A percentile compares a stretch with the other conserved stretches of the same genome.
phyloP scores from a whole-genome alignment of 2,797 vertebrate genomes.

The Argya squamiceps region DNA sequence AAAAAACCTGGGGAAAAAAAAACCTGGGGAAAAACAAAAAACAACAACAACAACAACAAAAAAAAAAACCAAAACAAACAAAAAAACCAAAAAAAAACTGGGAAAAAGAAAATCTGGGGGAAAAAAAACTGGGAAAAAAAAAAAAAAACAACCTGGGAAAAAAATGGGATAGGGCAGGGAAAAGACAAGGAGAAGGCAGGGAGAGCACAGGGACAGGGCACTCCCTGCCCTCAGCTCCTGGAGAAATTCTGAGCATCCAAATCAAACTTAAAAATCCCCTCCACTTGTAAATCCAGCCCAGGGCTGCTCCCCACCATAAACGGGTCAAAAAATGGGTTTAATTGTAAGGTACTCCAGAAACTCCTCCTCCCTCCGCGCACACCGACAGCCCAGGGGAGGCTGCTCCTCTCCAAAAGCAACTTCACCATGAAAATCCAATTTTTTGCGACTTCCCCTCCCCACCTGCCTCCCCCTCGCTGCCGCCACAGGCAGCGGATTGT shows the following conservation, averaged over 20 bases:
- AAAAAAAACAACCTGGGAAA: background rate
- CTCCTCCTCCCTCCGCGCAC: background rate
- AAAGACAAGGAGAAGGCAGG: background rate
- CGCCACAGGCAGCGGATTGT: background rate
- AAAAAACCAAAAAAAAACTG: background rate
- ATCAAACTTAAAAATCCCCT: background rate
- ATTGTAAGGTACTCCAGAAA: background rate
- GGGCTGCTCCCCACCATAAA: background rate
- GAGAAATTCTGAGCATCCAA: background rate
- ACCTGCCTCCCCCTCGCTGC: background rate
- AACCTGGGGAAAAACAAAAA: background rate
- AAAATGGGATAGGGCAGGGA: background rate
- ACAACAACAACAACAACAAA: no score
- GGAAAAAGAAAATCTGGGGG: background rate
- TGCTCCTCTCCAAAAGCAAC: background rate
- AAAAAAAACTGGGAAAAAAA: background rate
- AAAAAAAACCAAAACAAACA: background rate
- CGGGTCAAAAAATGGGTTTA: background rate
- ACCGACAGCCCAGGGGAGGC: background rate
- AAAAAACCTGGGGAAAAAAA: background rate
- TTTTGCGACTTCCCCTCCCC: background rate
- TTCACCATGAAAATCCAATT: background rate
- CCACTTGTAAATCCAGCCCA: accelerated
- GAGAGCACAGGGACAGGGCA: background rate
- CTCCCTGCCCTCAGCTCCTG: background rate